These are phyloP conservation scores for Deilephila elpenor DNA, from an alignment of 2,888 invertebrate species.

Conservation along the genomic window DNA sequence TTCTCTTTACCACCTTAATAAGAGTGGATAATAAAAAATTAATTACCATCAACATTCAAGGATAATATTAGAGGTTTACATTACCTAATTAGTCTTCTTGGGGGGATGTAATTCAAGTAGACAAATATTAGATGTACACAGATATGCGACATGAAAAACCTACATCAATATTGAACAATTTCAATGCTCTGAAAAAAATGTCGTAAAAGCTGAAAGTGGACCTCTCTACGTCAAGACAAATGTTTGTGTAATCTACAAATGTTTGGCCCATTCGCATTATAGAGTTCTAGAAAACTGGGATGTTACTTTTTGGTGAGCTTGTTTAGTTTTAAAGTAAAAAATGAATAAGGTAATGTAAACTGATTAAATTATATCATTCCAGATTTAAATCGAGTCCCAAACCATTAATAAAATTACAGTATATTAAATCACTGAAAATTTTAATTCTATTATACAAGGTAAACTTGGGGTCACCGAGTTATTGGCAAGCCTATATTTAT, in stretches of 20 bases:
- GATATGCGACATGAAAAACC: not conserved
- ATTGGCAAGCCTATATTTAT: not conserved
- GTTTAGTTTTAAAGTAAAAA: too few relatives aligned
- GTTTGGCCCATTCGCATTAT: too few relatives aligned
- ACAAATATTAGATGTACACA: not conserved
- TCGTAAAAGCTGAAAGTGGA: not conserved
- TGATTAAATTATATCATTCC: too few relatives aligned
- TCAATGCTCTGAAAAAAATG: not conserved
- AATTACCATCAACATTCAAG: constrained; percentile 3
- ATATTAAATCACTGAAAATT: too few relatives aligned
- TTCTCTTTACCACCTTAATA: not conserved
- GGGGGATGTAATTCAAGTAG: not conserved
- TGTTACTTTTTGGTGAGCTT: too few relatives aligned
- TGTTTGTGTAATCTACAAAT: too few relatives aligned
- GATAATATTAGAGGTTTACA: not conserved
- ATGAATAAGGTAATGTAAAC: too few relatives aligned
- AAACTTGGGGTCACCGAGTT: not conserved
- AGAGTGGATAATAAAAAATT: constrained; percentile 6
- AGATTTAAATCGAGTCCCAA: too few relatives aligned
- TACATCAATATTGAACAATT: not conserved
- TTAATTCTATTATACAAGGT: not conserved
- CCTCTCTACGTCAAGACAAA: too few relatives aligned
- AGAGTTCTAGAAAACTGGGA: too few relatives aligned
- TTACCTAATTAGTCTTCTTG: constrained; percentile 2
- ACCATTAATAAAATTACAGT: too few relatives aligned